Base-by-base conservation (phyloP, 2,888 invertebrate genomes). In the Lasioglossum leucozonium region DNA sequence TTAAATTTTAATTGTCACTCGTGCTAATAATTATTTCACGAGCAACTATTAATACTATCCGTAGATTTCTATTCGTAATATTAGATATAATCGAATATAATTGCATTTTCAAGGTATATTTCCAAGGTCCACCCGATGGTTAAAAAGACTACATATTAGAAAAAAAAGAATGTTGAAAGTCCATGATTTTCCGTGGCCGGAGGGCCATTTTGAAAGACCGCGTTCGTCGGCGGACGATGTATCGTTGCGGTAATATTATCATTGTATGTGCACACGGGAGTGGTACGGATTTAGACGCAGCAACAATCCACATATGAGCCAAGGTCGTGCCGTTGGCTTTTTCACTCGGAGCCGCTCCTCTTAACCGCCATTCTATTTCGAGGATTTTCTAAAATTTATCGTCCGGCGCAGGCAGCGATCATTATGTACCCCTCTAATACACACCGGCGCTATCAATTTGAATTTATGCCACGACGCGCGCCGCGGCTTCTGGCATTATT, bases 321-420 rank as follows among this genome's bases (percentile, higher is more conserved):
- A 89, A 90, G 89, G 91, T 88, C 89, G 82, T 87, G 88, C 82
- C 83, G 86, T 87, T 90, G 87, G 89, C 90, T 88, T 90, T 84
- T 87, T 84, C 85, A 73, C 82, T 55, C 55, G 55, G 26, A 78
- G 76, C 87, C 83, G 73, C 84, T 79, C 85, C 80, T 76, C 84
- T 77, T 79, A 77, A 30, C 58, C 82, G 76, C 55, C 79, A 74
- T 83, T 87, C 89, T 90, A 90, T 90, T 90, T 90, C 86, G 91
- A 91, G 91, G 86, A 89, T 91, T 91, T 89, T 87, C 89, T 72
- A 81, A 84, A 91, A 90, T 85, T 87, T 81, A 86, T 83, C 89
- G 79, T 44, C 67, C 79, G 79, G 30, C 51, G 79, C 51, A 42
- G 47, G 78, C 44, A 47, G 55, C 77, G 80, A 37, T 81, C 76